Evolutionary conservation across 1,140 invertebrate species (phyloP).

Genomic region (Drosophila asahinai): DNA sequence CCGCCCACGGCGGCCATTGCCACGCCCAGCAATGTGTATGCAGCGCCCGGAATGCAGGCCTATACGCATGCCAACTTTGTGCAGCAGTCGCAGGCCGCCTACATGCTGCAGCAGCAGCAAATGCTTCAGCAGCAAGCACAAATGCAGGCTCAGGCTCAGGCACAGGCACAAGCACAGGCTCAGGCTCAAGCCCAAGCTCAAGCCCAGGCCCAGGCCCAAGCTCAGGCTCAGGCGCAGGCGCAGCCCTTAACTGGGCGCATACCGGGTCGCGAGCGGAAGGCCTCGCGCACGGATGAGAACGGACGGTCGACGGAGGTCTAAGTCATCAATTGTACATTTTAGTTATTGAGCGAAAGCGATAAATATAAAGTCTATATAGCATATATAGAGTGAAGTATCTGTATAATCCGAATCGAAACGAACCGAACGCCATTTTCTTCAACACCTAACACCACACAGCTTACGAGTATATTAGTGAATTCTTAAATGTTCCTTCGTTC

Average conservation of each 20-base stretch:
- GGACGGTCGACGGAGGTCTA: constrained; percentile 83
- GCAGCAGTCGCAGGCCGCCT: constrained; percentile 76
- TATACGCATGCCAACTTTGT: constrained; percentile 75
- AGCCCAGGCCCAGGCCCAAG: constrained; percentile 57
- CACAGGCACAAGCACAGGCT: constrained; percentile 62
- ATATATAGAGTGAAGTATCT: constrained; percentile 45
- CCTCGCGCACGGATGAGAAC: constrained; percentile 79
- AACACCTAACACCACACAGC: constrained; percentile 45
- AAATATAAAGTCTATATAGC: constrained; percentile 58
- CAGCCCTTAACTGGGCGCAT: constrained; percentile 74
- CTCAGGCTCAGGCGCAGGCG: constrained; percentile 58
- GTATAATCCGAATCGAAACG: constrained; percentile 69
- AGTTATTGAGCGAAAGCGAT: constrained; percentile 62
- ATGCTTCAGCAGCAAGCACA: constrained; percentile 72
- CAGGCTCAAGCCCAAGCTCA: constrained; percentile 52
- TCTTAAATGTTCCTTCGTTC: constrained; percentile 80
- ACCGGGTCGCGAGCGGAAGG: constrained; percentile 78
- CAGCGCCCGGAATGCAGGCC: constrained; percentile 72
- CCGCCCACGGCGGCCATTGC: constrained; percentile 47
- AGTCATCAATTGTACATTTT: constrained; percentile 60
- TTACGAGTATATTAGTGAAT: constrained; percentile 65
- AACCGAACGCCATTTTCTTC: constrained; percentile 74
- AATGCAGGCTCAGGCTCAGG: constrained; percentile 64
- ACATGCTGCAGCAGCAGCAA: constrained; percentile 75
- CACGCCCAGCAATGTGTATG: constrained; percentile 67